Base-by-base conservation (phyloP, 2,113 vertebrate genomes). In the Nycticorax nycticorax region DNA sequence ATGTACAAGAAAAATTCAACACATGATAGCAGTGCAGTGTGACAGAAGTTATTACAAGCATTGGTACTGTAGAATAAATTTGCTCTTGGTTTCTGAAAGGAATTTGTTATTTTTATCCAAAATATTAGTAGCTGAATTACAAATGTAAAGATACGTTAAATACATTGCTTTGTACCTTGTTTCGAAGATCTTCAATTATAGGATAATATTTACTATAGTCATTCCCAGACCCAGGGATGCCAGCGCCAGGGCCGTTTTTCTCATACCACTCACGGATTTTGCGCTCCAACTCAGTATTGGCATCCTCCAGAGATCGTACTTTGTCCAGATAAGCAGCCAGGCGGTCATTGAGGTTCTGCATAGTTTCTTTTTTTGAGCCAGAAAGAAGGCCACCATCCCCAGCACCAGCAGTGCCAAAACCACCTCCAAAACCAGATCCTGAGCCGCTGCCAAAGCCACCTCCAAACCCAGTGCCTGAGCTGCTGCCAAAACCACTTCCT, bases 181-280 rank as follows among this genome's bases (percentile, higher is more conserved):
- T 98, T 75, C 93, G 97, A 86, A 98, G 97, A 56, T 98, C 98
- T 96, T 98, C 98, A 30, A 98, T 98, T 71, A 98, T 1, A 6
- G 96, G 94, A 14, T 94, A 93, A 19, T 98, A 98, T 96, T 98
- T 98, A 26, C 96, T 97, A 6, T 98, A 98, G 60, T 98, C 98
- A 1, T 83, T 95, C 23, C 97, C 96, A 50, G 96, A 48, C 28
- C 80, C 96, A 6, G 92, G 37, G 10, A 91, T 59, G 28, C 14
- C 81, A 16, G 97, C 67, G 11, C 95, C 97, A 10, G 98, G 98
- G 39, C 98, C 98, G 1, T 94, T 98, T 45, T 98, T 98, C 93
- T 98, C 98, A 6, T 98, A 98, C 98, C 98, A 98, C 39, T 97
- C 97, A 16, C 97, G 98, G 96, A 99, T 98, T 96, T 98, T 98